phyloP scores from a whole-genome alignment of 2,797 vertebrate species.

The Vireo griseus region DNA sequence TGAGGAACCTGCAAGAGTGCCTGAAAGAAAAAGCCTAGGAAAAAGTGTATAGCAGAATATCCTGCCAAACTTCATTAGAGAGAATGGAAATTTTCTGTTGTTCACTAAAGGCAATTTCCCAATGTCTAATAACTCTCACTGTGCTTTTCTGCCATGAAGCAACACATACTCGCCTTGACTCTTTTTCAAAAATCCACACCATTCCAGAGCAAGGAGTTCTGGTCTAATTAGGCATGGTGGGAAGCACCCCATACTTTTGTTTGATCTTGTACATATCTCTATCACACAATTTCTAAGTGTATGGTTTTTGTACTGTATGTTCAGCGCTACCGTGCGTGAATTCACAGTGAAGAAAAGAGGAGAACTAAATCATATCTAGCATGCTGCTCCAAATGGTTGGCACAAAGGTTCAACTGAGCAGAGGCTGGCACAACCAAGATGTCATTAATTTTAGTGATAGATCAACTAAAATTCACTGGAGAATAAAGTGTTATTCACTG shows the following conservation, averaged over 20 bases:
- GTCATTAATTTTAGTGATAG: not conserved
- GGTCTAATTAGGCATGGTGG: not conserved
- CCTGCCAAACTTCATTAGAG: not conserved
- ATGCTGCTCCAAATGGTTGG: not conserved
- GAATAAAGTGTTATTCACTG: not conserved
- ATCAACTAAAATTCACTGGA: not conserved
- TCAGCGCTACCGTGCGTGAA: not conserved
- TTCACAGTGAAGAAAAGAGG: not conserved
- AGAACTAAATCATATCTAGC: not conserved
- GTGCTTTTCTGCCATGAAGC: not conserved
- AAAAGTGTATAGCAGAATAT: not conserved
- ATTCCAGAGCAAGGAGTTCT: not conserved
- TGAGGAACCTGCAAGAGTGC: not conserved
- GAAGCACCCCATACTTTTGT: not conserved
- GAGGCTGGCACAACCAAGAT: not conserved
- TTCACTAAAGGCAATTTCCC: not conserved
- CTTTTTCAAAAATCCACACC: not conserved
- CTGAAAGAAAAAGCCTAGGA: not conserved
- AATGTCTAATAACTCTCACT: not conserved
- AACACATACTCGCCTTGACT: not conserved
- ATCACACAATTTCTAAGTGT: not conserved
- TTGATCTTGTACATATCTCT: not conserved
- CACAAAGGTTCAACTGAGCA: not conserved
- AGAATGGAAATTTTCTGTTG: not conserved
- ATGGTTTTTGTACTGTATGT: not conserved